A percentile compares a stretch with the other conserved stretches of the same genome.
phyloP scores from a whole-genome alignment of 2,888 invertebrate species.

The Lithophane semibrunnea region DNA sequence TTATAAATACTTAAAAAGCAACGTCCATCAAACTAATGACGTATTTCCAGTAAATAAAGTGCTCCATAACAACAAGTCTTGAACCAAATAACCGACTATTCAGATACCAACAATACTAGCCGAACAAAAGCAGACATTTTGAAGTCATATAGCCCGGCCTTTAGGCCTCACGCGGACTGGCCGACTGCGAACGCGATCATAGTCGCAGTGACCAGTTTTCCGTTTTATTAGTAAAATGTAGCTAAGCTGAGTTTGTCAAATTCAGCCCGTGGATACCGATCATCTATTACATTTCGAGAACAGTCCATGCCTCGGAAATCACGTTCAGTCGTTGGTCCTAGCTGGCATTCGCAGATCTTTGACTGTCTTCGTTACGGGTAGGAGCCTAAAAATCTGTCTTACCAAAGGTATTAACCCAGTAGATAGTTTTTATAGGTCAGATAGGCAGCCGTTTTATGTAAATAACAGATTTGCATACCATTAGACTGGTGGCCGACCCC shows the following conservation, averaged over 20 bases:
- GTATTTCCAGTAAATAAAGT: conserved; percentile 33
- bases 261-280: background rate
- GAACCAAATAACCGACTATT: conserved; percentile 44
- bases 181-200: background rate
- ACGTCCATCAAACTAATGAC: conserved; percentile 42
- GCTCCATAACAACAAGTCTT: conserved; percentile 41
- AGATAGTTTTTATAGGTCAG: too few species aligned
- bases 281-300: background rate
- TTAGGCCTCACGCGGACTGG: background rate
- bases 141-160: conserved; percentile 8
- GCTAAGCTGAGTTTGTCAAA: background rate
- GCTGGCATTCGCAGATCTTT: background rate
- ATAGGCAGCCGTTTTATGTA: background rate
- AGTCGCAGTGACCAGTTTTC: background rate
- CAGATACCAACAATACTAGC: conserved; percentile 38
- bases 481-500: background rate
- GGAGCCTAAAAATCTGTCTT: background rate
- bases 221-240: background rate
- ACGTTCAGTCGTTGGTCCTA: background rate
- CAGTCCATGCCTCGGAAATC: background rate
- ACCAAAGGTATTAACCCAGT: too few species aligned
- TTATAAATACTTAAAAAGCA: conserved; percentile 32
- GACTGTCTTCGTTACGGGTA: background rate
- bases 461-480: background rate
- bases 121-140: conserved; percentile 45